Evolutionary conservation across 1,140 invertebrate genomes (phyloP).

Genomic region (Fopius arisanus): DNA sequence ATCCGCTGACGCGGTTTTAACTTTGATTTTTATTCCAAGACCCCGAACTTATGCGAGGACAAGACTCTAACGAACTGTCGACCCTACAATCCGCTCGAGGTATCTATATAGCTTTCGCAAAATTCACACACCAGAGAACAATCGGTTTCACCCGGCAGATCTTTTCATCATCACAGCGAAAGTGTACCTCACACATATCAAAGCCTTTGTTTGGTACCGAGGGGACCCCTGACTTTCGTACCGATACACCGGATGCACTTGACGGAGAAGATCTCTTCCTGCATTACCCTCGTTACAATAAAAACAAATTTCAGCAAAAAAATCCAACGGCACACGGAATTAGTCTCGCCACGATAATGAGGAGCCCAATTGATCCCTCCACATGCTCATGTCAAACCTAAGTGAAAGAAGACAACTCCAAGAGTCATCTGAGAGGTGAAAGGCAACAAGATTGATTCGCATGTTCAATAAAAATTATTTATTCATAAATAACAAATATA

Average conservation of each 20-base stretch:
- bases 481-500: conserved; percentile 63
- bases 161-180: conserved; percentile 52
- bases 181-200: conserved; percentile 37
- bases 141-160: conserved; percentile 60
- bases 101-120: conserved; percentile 52
- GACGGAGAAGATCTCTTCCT: conserved; percentile 21
- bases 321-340: background rate
- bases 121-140: conserved; percentile 57
- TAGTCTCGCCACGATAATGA: conserved; percentile 8
- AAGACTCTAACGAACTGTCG: conserved; percentile 47
- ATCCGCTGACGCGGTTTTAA: background rate
- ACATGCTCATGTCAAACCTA: background rate
- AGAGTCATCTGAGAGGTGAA: background rate
- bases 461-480: conserved; percentile 51
- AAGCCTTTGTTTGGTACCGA: background rate
- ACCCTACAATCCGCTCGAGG: conserved; percentile 36
- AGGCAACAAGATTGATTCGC: background rate
- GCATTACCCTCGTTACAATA: background rate
- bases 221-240: background rate
- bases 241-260: conserved; percentile 59
- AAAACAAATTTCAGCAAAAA: conserved; percentile 16
- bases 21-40: background rate
- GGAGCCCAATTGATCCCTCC: background rate
- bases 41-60: background rate
- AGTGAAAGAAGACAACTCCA: conserved; percentile 2